Evolutionary conservation across 2,113 vertebrate species (phyloP), one percentile per base, ranked within the genome.

Genomic region (Pomatorhinus ruficollis): DNA sequence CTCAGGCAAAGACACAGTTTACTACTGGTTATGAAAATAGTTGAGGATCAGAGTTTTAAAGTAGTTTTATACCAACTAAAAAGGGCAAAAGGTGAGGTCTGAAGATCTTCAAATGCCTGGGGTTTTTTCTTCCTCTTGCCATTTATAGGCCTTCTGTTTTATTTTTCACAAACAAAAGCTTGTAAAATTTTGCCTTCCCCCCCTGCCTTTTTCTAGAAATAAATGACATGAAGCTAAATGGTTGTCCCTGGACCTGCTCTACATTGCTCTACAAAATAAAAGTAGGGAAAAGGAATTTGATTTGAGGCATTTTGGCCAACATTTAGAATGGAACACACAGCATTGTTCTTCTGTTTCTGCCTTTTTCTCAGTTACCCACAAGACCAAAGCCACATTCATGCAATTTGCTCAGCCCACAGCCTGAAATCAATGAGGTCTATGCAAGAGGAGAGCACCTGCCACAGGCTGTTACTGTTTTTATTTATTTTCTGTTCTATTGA

Each of bases 401-500:
- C 88, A 77, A 83, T 81, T 83, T 95, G 33, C 71, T 74, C 71
- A 90, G 63, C 54, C 71, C 90, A 63, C 76, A 92, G 88, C 52
- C 71, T 64, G 79, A 70, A 92, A 93, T 95, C 93, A 78, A 89
- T 83, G 93, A 92, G 75, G 31, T 23, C 69, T 76, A 83, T 93
- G 89, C 90, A 94, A 93, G 92, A 59, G 61, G 66, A 80, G 68
- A 86, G 44, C 83, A 90, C 80, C 83, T 83, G 95, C 82, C 20
- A 5, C 60, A 68, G 69, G 81, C 77, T 79, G 89, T 71, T 87
- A 79, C 53, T 69, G 74, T 9, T 90, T 92, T 92, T 94, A 91
- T 94, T 96, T 97, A 92, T 90, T 83, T 75, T 37, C 60, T 87
- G 53, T 74, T 71, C 75, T 92, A 78, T 68, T 80, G 89, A 88